Percentiles rank a stretch among this genome's conserved stretches.
These are phyloP conservation scores for Platycnemis pennipes DNA, from an alignment of 2,888 invertebrate species.

Conservation along the genomic window DNA sequence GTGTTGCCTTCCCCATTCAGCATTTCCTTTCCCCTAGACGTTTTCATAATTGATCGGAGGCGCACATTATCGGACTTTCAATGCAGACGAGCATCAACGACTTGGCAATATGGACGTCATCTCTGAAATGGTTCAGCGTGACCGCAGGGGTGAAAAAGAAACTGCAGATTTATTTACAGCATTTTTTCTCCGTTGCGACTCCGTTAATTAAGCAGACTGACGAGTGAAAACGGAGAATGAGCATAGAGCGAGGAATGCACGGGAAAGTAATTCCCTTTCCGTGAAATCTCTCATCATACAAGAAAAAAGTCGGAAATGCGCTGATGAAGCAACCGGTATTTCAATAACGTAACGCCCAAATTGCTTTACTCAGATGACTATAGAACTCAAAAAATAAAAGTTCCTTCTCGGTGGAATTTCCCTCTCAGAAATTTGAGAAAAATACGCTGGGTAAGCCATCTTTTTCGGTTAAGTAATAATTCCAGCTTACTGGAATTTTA, in stretches of 20 bases:
- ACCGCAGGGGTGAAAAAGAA: neutral
- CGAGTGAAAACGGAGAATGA: neutral
- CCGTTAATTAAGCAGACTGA: slow-evolving; percentile 23
- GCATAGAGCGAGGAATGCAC: neutral
- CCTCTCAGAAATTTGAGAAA: neutral
- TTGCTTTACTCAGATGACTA: neutral
- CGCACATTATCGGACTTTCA: neutral
- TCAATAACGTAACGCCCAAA: neutral
- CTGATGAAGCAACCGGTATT: neutral
- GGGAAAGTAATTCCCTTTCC: neutral
- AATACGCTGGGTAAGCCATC: neutral
- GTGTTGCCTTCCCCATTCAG: neutral
- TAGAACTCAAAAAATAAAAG: neutral
- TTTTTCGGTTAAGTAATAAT: no score
- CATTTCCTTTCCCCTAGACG: neutral
- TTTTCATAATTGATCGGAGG: slow-evolving; percentile 57
- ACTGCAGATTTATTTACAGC: neutral
- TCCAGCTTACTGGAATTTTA: no score
- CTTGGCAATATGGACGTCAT: slow-evolving; percentile 10
- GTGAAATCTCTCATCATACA: neutral
- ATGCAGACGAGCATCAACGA: slow-evolving; percentile 24
- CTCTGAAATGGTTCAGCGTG: neutral
- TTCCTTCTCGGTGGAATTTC: neutral
- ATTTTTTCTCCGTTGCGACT: neutral
- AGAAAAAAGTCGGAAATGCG: neutral